phyloP scores from a whole-genome alignment of 1,140 invertebrate species.

The Micrasema longulum region DNA sequence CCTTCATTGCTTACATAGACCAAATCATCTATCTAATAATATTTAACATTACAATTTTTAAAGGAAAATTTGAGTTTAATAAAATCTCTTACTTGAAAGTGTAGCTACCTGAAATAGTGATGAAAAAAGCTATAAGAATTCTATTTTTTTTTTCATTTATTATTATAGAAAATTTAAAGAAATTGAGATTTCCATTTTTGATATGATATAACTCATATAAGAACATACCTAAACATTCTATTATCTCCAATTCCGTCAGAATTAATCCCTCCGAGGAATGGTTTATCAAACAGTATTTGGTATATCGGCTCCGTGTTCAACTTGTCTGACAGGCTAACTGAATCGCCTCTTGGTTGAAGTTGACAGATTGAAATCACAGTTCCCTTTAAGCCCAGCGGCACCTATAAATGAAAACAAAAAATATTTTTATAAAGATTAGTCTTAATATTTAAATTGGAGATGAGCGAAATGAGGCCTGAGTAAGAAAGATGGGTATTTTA shows the following conservation, averaged over 20 bases:
- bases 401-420: constrained; percentile 45
- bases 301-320: constrained; percentile 70
- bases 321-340: constrained; percentile 61
- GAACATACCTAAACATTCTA: constrained; percentile 15
- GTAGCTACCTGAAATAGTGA: too few species aligned
- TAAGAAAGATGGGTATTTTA: too few species aligned
- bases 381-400: constrained; percentile 85
- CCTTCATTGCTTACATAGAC: too few species aligned
- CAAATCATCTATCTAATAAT: too few species aligned
- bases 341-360: constrained; percentile 62
- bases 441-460: neutral
- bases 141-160: too few species aligned
- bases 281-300: constrained; percentile 83
- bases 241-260: constrained; percentile 68
- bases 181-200: too few species aligned
- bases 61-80: too few species aligned
- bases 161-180: too few species aligned
- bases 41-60: too few species aligned
- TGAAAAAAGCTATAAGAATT: too few species aligned
- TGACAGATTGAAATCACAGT: constrained; percentile 81
- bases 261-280: constrained; percentile 76
- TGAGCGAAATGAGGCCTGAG: neutral
- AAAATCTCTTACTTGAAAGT: too few species aligned
- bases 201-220: too few species aligned
- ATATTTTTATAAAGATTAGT: neutral